These are phyloP conservation scores for Cremastobaeus sp. DNA, from an alignment of 2,888 invertebrate genomes.

Conservation along the genomic window DNA sequence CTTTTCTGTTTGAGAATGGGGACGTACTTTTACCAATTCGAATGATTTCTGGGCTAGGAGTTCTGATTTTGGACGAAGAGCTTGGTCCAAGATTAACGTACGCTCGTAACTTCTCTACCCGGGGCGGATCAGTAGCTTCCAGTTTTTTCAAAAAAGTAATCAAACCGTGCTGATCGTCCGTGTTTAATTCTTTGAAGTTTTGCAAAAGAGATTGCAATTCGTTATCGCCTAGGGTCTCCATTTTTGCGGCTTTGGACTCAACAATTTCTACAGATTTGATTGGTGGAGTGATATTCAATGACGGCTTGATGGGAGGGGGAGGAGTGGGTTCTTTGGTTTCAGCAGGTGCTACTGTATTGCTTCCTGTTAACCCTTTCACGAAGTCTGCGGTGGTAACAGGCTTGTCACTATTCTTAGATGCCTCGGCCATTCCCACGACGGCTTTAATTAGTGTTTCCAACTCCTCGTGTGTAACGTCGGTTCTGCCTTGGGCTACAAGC, in stretches of 20 bases:
- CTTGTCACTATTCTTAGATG: conserved; percentile 80
- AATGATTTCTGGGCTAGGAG: conserved; percentile 62
- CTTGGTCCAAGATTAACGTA: conserved; percentile 83
- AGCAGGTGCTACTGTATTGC: conserved; percentile 7
- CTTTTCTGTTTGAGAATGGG: conserved; percentile 80
- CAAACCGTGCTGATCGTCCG: conserved; percentile 89
- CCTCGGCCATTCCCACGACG: conserved; percentile 85
- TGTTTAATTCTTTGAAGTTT: conserved; percentile 88
- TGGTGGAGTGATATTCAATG: conserved; percentile 3
- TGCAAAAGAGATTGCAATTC: conserved; percentile 89
- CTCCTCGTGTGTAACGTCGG: conserved; percentile 88
- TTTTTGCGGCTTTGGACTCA: conserved; percentile 78
- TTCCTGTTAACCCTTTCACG: conserved; percentile 74
- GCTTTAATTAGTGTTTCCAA: conserved; percentile 89
- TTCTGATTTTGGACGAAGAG: conserved; percentile 50
- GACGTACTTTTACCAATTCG: conserved; percentile 73
- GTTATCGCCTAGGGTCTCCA: conserved; percentile 88
- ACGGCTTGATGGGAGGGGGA: conserved; percentile 16
- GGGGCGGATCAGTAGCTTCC: conserved; percentile 86
- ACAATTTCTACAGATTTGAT: conserved; percentile 71
- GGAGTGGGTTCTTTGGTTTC: conserved; percentile 33
- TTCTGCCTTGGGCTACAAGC: conserved; percentile 87
- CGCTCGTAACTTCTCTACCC: conserved; percentile 88
- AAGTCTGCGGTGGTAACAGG: conserved; percentile 80
- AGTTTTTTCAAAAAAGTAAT: conserved; percentile 90